Percentiles rank a stretch among this genome's conserved stretches.
These are phyloP conservation scores for Brachionus sp. DNA, from an alignment of 1,140 invertebrate species.

Conservation along the genomic window DNA sequence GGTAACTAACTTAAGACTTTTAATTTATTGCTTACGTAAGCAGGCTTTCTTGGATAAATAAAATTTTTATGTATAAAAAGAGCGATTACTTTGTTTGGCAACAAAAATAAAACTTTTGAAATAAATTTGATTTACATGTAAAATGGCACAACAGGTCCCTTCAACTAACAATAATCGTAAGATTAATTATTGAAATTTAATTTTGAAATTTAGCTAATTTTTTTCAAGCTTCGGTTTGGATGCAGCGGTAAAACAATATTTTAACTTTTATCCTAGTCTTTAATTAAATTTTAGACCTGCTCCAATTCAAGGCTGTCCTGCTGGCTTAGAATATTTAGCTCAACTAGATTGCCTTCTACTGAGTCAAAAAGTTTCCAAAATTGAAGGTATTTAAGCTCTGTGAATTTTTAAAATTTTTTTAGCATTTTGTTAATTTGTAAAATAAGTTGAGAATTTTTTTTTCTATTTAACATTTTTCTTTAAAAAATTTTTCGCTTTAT, in stretches of 20 bases:
- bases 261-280: not conserved
- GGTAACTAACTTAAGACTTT: no score
- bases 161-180: conserved; percentile 58
- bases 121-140: no score
- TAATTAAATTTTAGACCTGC: conserved; percentile 61
- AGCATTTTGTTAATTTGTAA: no score
- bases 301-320: conserved; percentile 72
- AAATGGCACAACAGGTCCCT: not conserved
- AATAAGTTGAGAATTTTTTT: no score
- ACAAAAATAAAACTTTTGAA: no score
- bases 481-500: no score
- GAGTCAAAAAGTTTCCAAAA: conserved; percentile 77
- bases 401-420: no score
- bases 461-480: no score
- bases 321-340: conserved; percentile 86
- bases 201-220: not conserved
- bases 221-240: not conserved
- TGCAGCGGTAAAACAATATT: not conserved
- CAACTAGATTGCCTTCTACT: conserved; percentile 80
- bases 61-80: no score
- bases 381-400: conserved; percentile 73
- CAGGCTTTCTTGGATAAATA: no score
- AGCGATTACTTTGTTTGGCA: no score
- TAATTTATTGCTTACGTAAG: no score
- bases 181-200: conserved; percentile 47